A percentile compares a stretch with the other conserved stretches of the same genome.
Conservation (phyloP, 2,888 invertebrate species). For the Eupithecia inturbata region DNA sequence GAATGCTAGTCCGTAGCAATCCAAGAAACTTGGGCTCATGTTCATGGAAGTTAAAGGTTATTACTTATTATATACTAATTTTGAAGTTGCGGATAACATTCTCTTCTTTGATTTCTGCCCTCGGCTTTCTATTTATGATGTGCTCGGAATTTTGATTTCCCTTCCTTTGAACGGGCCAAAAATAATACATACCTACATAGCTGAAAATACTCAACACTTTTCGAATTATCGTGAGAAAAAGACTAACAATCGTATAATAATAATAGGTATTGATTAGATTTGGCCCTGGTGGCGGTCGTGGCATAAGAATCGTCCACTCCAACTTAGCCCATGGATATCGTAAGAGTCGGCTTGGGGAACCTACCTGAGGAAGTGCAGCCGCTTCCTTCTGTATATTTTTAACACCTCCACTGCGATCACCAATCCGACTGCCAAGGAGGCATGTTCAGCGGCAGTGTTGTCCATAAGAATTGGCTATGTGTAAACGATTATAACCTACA, state of each 20-base stretch:
- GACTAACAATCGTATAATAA: not conserved
- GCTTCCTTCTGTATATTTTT: not conserved
- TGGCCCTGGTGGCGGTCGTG: not conserved
- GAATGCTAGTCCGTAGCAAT: slow-evolving; percentile 39
- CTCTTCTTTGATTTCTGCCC: not conserved
- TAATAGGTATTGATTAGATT: slow-evolving; percentile 1
- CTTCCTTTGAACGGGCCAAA: not conserved
- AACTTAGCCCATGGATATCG: too few relatives aligned
- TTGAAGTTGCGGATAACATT: slow-evolving; percentile 20
- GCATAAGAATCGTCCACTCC: not conserved
- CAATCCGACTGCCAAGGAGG: not conserved
- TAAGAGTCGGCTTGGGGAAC: not conserved
- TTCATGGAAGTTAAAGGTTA: slow-evolving; percentile 39
- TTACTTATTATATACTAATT: slow-evolving; percentile 21
- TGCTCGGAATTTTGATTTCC: not conserved
- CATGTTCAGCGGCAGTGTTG: not conserved
- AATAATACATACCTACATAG: not conserved
- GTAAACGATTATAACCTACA: slow-evolving; percentile 45
- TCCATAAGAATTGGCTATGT: slow-evolving; percentile 17
- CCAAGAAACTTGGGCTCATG: slow-evolving; percentile 37
- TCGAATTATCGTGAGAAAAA: too few relatives aligned
- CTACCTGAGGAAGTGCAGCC: not conserved
- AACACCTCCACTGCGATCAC: not conserved
- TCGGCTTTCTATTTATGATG: not conserved
- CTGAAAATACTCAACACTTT: too few relatives aligned